Evolutionary conservation across 2,888 invertebrate species (phyloP).

Genomic region (Gymnosoma rotundatum): DNA sequence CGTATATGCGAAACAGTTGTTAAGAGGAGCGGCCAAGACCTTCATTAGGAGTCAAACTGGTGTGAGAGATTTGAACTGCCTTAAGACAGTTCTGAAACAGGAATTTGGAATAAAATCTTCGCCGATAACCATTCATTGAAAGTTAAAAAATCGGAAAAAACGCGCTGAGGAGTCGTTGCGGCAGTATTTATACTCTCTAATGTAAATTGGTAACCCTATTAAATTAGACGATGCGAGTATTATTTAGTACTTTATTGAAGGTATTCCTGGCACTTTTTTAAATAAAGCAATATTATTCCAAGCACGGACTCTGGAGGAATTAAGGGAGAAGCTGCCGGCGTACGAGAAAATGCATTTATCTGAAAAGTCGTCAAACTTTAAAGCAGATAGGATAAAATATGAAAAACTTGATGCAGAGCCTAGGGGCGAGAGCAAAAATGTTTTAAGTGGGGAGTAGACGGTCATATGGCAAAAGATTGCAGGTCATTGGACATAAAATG

Average conservation of each 20-base stretch:
- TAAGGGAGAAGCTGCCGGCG: conserved; percentile 24
- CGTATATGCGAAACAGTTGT: conserved; percentile 62
- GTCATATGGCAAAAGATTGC: conserved; percentile 5
- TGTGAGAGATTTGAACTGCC: conserved; percentile 50
- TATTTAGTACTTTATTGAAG: conserved; percentile 56
- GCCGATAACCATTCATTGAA: conserved; percentile 47
- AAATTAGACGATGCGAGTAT: conserved; percentile 35
- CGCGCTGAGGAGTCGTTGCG: conserved; percentile 37
- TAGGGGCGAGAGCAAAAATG: not conserved
- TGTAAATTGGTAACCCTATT: conserved; percentile 56
- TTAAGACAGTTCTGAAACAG: conserved; percentile 36
- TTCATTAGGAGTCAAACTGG: conserved; percentile 57
- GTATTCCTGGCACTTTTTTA: conserved; percentile 7
- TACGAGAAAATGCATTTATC: conserved; percentile 32
- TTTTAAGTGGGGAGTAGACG: conserved; percentile 14
- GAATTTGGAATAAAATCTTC: conserved; percentile 54
- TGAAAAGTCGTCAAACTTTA: conserved; percentile 13
- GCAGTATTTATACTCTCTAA: conserved; percentile 60
- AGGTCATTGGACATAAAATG: not conserved
- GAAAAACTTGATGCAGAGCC: no score
- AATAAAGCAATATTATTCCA: conserved; percentile 53
- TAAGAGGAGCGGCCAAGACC: conserved; percentile 59
- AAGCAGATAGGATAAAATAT: not conserved
- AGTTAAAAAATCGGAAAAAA: conserved; percentile 36
- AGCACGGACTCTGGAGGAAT: conserved; percentile 16